A percentile compares a stretch with the other conserved stretches of the same genome.
Conservation (phyloP, 1,140 invertebrate species). For the Chlorops oryzae region DNA sequence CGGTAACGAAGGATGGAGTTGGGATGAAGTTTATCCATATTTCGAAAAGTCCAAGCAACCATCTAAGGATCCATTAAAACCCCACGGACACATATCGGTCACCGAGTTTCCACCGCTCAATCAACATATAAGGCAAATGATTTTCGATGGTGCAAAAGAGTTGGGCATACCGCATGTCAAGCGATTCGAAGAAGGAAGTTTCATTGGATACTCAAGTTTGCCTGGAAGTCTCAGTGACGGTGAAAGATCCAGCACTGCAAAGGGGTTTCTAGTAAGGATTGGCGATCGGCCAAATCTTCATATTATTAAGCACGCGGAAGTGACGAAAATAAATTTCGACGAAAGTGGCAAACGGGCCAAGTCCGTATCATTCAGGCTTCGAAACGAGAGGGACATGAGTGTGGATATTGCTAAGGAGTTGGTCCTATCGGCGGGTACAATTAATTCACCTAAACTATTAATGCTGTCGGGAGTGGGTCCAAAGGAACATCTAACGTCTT, state of each 20-base stretch:
- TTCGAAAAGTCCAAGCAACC: conserved; percentile 47
- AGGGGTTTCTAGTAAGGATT: conserved; percentile 23
- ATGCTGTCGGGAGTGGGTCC: conserved; percentile 55
- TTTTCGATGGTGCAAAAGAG: conserved; percentile 3
- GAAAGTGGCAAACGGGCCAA: conserved; percentile 58
- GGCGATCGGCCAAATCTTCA: conserved; percentile 63
- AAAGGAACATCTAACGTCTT: conserved; percentile 42
- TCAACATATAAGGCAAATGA: conserved; percentile 6
- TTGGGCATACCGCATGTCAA: conserved; percentile 52
- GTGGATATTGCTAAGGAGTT: conserved; percentile 51
- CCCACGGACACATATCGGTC: conserved; percentile 5
- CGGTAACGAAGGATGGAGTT: conserved; percentile 57
- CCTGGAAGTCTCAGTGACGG: conserved; percentile 55
- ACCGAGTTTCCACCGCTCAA: conserved; percentile 9
- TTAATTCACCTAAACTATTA: conserved; percentile 53
- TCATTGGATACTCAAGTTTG: conserved; percentile 33
- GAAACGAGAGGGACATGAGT: conserved; percentile 49
- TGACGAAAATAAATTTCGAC: conserved; percentile 66
- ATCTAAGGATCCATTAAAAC: conserved; percentile 38
- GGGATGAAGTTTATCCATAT: conserved; percentile 63
- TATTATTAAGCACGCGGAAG: conserved; percentile 63
- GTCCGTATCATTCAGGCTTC: conserved; percentile 63
- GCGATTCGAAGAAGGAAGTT: conserved; percentile 50
- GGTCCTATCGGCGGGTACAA: conserved; percentile 53
- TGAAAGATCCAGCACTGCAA: conserved; percentile 53